Evolutionary conservation across 2,888 invertebrate genomes (phyloP), one percentile per base, ranked within the genome.

Genomic region (Drosophila birchii): DNA sequence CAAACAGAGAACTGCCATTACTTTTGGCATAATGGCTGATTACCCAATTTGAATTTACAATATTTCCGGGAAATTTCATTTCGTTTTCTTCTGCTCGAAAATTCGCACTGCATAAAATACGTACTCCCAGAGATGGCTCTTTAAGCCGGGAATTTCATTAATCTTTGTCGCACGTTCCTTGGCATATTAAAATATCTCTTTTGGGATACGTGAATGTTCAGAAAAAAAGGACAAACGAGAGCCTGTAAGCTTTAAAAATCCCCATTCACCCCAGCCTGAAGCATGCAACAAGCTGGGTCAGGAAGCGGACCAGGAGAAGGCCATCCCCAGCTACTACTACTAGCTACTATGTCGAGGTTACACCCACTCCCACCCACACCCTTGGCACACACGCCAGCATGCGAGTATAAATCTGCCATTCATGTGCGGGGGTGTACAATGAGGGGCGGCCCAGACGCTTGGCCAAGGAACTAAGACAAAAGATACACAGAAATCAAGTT

Each of bases 71-170:
- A 74, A 69, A 59, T 62, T 73, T 34, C 32, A 68, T 72, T 63
- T 76, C n/a, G 6, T 51, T 49, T 58, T 45, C 57, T 39, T 18
- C 18, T 47, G 39, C 43, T 12, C 11, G 23, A 38, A 49, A 49
- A 49, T 62, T 14, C 18, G 6, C 71, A 32, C 43, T 72, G 70
- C 43, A 47, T 29, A 9, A 16, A 12, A 14, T 5, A 41, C 36
- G 68, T 36, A 34, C n/a, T 34, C 34, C 23, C 11, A 12, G 29
- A 36, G 56, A 16, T n/a, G 64, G 20, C 34, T 20, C 78, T 68
- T 75, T 78, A 70, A 73, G 64, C 54, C 51, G 60, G 66, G 73
- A 80, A 88, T 78, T 86, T 83, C 88, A 83, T 86, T 83, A 88
- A 88, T 83, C 84, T 83, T 82, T 70, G 59, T 70, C 57, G 64